phyloP scores from a whole-genome alignment of 2,113 vertebrate species.

The Mirza zaza region DNA sequence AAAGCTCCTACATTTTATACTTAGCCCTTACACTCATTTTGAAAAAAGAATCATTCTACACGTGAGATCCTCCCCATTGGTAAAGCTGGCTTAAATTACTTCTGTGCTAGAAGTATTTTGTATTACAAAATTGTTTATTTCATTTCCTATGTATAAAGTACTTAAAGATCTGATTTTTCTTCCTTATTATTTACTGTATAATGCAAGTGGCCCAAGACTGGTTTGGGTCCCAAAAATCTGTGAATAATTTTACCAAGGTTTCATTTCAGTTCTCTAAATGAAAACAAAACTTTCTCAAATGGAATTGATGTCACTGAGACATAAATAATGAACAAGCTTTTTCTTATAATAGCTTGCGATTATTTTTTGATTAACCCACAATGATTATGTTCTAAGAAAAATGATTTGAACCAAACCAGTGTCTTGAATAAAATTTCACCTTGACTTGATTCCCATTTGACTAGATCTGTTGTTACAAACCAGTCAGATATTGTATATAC shows the following conservation, averaged over 20 bases:
- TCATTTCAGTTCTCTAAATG: background rate
- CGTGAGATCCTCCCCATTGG: background rate
- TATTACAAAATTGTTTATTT: slow-evolving; percentile 26
- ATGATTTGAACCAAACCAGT: slow-evolving; percentile 70
- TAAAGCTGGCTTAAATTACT: background rate
- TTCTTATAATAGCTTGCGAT: background rate
- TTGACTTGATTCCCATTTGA: slow-evolving; percentile 82
- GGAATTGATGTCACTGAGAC: background rate
- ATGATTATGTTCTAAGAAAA: slow-evolving; percentile 36
- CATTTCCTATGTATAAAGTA: background rate
- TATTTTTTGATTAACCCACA: slow-evolving; percentile 37
- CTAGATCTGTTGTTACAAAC: slow-evolving; percentile 74
- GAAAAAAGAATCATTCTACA: background rate
- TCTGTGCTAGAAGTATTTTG: background rate
- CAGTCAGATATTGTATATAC: background rate
- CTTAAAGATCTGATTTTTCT: background rate
- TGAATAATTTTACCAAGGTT: background rate
- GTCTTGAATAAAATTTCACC: slow-evolving; percentile 82
- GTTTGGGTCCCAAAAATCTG: background rate
- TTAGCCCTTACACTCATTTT: background rate
- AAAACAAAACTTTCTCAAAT: background rate
- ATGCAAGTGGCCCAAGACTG: background rate
- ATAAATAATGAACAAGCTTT: background rate
- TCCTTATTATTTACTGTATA: background rate
- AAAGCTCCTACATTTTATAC: slow-evolving; percentile 23